Conservation (phyloP, 1,140 invertebrate genomes). For the Euwallacea similis region DNA sequence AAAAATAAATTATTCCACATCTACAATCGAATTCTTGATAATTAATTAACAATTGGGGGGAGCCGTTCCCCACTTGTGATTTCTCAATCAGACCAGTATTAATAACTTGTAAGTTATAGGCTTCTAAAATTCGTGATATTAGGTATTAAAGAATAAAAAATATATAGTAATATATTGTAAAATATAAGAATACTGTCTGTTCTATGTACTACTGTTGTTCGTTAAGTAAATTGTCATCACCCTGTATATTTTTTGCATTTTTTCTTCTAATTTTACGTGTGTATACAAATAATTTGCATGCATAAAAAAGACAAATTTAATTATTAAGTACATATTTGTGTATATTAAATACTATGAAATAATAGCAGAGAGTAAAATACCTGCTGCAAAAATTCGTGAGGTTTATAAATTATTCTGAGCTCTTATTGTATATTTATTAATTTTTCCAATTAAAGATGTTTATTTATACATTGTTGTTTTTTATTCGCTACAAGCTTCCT, state of each 20-base stretch:
- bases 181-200: not conserved
- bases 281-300: not conserved
- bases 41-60: constrained; percentile 25
- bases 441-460: constrained; percentile 5
- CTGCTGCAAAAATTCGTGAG: constrained; percentile 1
- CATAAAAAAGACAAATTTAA: not conserved
- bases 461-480: not conserved
- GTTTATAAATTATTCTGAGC: not conserved
- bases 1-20: too few relatives aligned
- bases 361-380: not conserved
- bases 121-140: constrained; percentile 37
- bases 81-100: constrained; percentile 37
- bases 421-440: not conserved
- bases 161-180: not conserved
- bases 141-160: constrained; percentile 8
- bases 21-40: too few relatives aligned
- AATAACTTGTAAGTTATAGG: constrained; percentile 21
- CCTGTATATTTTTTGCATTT: not conserved
- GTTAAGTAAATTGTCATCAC: not conserved
- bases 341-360: not conserved
- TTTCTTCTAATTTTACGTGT: too few relatives aligned
- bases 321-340: constrained; percentile 1
- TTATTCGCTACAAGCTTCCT: too few relatives aligned
- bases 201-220: not conserved
- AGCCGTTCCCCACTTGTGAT: constrained; percentile 21